Conservation (phyloP, 2,797 vertebrate species). For the Prionace glauca region DNA sequence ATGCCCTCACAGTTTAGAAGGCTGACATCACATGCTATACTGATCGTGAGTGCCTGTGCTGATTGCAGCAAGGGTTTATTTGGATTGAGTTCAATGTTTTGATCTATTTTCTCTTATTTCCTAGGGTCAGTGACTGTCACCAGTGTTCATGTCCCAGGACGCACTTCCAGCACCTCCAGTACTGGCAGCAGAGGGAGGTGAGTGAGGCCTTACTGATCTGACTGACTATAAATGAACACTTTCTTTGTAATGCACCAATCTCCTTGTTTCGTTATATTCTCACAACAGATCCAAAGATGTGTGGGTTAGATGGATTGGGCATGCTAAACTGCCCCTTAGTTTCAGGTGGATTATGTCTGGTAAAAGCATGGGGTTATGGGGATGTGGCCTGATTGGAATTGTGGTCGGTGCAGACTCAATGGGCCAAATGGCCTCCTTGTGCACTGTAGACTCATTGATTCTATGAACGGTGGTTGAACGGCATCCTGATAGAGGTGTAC, state of each 20-base stretch:
- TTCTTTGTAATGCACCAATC: neutral
- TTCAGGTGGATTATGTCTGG: too few relatives aligned
- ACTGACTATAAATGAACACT: neutral
- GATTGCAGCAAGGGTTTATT: neutral
- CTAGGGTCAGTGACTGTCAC: slow-evolving; percentile 58
- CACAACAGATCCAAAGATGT: too few relatives aligned
- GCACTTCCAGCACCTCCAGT: slow-evolving; percentile 69
- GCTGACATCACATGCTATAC: too few relatives aligned
- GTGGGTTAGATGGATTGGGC: too few relatives aligned
- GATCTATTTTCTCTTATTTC: slow-evolving; percentile 36
- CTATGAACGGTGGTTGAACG: too few relatives aligned
- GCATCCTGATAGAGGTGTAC: too few relatives aligned
- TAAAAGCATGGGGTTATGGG: too few relatives aligned
- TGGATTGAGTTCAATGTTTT: neutral
- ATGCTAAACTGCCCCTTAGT: too few relatives aligned
- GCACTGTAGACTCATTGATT: too few relatives aligned
- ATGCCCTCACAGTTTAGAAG: neutral
- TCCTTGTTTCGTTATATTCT: neutral
- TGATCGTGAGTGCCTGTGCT: neutral
- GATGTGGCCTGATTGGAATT: too few relatives aligned
- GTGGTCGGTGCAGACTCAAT: too few relatives aligned
- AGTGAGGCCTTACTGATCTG: neutral
- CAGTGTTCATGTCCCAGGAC: slow-evolving; percentile 58
- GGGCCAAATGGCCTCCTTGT: too few relatives aligned
- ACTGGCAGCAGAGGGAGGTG: slow-evolving; percentile 70